These are phyloP conservation scores for Hoplias malabaricus DNA, from an alignment of 2,113 vertebrate species.

Conservation along the genomic window DNA sequence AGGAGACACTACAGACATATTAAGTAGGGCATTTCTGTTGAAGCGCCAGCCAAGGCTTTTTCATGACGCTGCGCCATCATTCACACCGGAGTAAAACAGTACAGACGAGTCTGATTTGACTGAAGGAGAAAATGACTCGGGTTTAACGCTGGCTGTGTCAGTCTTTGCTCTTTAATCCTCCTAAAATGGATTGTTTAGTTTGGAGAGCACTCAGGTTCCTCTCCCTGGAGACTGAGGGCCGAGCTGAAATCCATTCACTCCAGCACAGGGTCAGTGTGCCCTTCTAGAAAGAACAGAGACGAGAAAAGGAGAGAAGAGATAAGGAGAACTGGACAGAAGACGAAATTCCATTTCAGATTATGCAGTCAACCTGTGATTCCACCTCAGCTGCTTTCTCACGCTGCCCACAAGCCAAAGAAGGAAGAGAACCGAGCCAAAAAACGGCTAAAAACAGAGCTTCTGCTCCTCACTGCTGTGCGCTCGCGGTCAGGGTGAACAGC, in stretches of 20 bases:
- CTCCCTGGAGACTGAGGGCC: constrained; percentile 13
- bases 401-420: too few relatives aligned
- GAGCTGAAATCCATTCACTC: constrained; percentile 27
- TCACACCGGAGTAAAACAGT: neutral
- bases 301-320: neutral
- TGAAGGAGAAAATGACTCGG: neutral
- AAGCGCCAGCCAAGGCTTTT: neutral
- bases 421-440: too few relatives aligned
- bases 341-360: neutral
- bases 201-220: constrained; percentile 15
- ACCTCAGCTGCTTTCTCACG: too few relatives aligned
- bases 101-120: neutral
- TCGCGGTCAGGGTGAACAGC: too few relatives aligned
- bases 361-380: too few relatives aligned
- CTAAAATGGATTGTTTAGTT: constrained; percentile 10
- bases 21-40: too few relatives aligned
- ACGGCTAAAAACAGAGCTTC: too few relatives aligned
- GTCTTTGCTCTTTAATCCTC: neutral
- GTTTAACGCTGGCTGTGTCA: neutral
- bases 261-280: neutral
- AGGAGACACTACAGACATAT: too few relatives aligned
- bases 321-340: neutral
- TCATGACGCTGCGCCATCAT: neutral
- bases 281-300: neutral
- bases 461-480: too few relatives aligned